These are phyloP conservation scores for Petrocephalus microphthalmus DNA, from an alignment of 2,113 vertebrate species.

Conservation along the genomic window DNA sequence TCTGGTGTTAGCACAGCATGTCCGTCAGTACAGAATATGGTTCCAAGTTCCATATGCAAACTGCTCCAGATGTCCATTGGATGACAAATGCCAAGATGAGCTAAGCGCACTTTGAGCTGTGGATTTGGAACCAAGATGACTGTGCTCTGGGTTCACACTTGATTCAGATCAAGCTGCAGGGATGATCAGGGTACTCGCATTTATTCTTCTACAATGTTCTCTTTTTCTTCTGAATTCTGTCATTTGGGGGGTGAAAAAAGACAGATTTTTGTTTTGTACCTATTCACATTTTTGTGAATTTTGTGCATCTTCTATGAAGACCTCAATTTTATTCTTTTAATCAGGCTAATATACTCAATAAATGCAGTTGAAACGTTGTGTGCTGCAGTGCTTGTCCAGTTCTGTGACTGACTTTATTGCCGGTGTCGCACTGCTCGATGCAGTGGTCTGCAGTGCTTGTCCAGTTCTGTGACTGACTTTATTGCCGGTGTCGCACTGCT, in stretches of 20 bases:
- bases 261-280: not conserved
- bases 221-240: not conserved
- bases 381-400: not conserved
- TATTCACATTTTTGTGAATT: constrained; percentile 23
- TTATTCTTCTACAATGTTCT: not conserved
- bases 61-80: not conserved
- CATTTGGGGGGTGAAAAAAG: not conserved
- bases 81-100: not conserved
- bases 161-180: not conserved
- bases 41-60: not conserved
- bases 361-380: not conserved
- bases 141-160: not conserved
- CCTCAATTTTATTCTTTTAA: not conserved
- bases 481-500: not conserved
- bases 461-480: not conserved
- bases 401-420: not conserved
- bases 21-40: not conserved
- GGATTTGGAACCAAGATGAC: not conserved
- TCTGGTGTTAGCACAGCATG: not conserved
- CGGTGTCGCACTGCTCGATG: not conserved
- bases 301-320: constrained; percentile 23
- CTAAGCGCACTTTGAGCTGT: not conserved
- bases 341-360: not conserved
- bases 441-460: not conserved
- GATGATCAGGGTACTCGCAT: not conserved